phyloP scores from a whole-genome alignment of 2,113 vertebrate species.

The Melanerpes aurifrons region DNA sequence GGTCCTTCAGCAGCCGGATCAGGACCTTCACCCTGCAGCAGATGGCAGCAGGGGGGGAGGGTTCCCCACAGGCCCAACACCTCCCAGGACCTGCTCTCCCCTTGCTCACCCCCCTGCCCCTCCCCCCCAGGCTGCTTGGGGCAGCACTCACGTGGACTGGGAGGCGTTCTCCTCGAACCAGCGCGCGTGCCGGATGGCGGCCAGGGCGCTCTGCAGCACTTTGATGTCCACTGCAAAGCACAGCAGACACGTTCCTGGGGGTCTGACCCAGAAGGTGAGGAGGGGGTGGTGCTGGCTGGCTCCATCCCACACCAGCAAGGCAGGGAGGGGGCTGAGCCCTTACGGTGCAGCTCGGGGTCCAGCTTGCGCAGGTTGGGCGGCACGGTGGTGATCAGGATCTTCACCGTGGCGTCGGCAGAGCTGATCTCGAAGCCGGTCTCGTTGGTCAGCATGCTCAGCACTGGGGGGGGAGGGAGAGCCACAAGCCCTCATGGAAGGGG shows the following conservation, averaged over 20 bases:
- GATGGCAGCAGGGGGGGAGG: accelerated
- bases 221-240: slow-evolving; percentile 92
- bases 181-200: slow-evolving; percentile 93
- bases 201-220: slow-evolving; percentile 95
- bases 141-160: slow-evolving; percentile 90
- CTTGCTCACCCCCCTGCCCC: accelerated
- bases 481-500: accelerated
- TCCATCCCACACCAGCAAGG: not conserved
- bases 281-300: no score
- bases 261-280: not conserved
- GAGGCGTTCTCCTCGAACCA: slow-evolving; percentile 99
- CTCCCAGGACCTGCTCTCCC: not conserved
- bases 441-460: slow-evolving; percentile 96
- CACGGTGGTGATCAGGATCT: slow-evolving; percentile 97
- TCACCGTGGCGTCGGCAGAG: slow-evolving; percentile 93
- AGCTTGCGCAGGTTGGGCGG: slow-evolving; percentile 96
- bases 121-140: accelerated
- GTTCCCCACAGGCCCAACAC: accelerated
- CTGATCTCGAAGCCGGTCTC: slow-evolving; percentile 97
- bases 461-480: slow-evolving; percentile 32
- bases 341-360: slow-evolving; percentile 93
- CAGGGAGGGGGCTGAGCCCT: not conserved
- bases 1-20: slow-evolving; percentile 92
- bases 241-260: not conserved
- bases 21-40: slow-evolving; percentile 91